phyloP scores from a whole-genome alignment of 1,140 invertebrate genomes.

The Zaprionus camerounensis region DNA sequence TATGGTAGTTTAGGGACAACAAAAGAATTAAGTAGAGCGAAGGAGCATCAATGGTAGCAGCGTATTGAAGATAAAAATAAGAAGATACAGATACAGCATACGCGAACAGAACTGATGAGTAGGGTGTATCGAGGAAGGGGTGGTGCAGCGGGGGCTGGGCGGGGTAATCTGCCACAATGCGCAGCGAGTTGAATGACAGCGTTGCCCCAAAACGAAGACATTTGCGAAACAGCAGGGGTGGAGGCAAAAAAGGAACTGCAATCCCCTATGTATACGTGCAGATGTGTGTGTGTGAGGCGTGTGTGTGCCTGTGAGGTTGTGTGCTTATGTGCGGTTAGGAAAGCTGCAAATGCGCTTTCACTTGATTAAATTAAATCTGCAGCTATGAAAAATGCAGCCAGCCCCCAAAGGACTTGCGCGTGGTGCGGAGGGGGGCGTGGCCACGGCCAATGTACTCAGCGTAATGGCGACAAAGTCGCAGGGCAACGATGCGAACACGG shows the following conservation, averaged over 20 bases:
- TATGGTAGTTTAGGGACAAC: neutral
- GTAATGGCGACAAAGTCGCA: slow-evolving; percentile 71
- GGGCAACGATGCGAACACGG: slow-evolving; percentile 24
- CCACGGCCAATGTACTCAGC: slow-evolving; percentile 69
- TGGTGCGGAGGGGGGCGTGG: slow-evolving; percentile 20
- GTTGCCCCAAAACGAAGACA: slow-evolving; percentile 56
- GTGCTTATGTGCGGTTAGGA: slow-evolving; percentile 56
- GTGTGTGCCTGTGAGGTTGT: slow-evolving; percentile 31
- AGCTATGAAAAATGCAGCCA: slow-evolving; percentile 74
- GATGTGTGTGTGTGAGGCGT: slow-evolving; percentile 22
- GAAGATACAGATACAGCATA: neutral
- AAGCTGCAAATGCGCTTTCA: slow-evolving; percentile 83
- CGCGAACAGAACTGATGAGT: neutral
- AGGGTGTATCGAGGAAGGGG: neutral
- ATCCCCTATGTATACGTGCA: slow-evolving; percentile 6
- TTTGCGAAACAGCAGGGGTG: slow-evolving; percentile 32
- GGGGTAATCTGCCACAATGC: slow-evolving; percentile 31
- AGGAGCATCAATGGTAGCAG: slow-evolving; percentile 3
- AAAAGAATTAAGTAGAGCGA: neutral
- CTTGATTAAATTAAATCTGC: slow-evolving; percentile 84
- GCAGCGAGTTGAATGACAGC: slow-evolving; percentile 61
- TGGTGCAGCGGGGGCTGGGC: neutral
- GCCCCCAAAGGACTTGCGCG: slow-evolving; percentile 6
- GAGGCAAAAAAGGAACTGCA: slow-evolving; percentile 45
- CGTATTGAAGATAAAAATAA: slow-evolving; percentile 21